These are phyloP conservation scores for Apeltes quadracus DNA, from an alignment of 2,113 vertebrate species.

Conservation along the genomic window DNA sequence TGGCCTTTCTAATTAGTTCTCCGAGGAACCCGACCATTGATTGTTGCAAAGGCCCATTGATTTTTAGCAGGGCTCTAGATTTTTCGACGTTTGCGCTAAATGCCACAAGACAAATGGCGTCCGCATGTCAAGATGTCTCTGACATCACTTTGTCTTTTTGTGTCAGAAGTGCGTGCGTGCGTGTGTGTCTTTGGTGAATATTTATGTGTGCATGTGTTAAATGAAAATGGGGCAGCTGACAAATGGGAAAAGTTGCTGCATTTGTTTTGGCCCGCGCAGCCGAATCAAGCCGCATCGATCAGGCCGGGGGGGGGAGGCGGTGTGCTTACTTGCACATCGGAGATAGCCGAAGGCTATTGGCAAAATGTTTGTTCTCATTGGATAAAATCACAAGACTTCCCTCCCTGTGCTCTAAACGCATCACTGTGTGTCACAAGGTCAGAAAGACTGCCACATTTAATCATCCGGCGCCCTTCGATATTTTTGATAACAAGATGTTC, in stretches of 20 bases:
- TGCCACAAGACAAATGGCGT: constrained; percentile 53
- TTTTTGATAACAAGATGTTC: constrained; percentile 34
- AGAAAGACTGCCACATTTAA: constrained; percentile 54
- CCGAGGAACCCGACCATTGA: constrained; percentile 71
- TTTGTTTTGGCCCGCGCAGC: constrained; percentile 41
- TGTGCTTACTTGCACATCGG: constrained; percentile 68
- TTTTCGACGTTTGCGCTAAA: constrained; percentile 65
- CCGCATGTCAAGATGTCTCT: constrained; percentile 30
- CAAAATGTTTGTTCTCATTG: constrained; percentile 73
- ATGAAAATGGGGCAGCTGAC: constrained; percentile 39
- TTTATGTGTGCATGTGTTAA: constrained; percentile 24
- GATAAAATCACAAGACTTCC: constrained; percentile 64
- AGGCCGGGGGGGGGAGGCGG: constrained; percentile 22
- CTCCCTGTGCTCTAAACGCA: constrained; percentile 59
- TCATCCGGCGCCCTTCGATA: constrained; percentile 48
- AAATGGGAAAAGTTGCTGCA: constrained; percentile 42
- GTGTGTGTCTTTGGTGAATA: constrained; percentile 7
- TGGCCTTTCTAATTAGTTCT: constrained; percentile 78
- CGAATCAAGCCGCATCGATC: constrained; percentile 72
- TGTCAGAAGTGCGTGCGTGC: not conserved
- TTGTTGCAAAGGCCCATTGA: constrained; percentile 75
- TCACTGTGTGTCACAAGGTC: constrained; percentile 60
- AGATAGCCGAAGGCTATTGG: constrained; percentile 69
- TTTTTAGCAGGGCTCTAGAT: constrained; percentile 58
- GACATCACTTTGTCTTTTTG: constrained; percentile 38